Conservation (phyloP, 2,113 vertebrate genomes). For the Bothrops jararaca region DNA sequence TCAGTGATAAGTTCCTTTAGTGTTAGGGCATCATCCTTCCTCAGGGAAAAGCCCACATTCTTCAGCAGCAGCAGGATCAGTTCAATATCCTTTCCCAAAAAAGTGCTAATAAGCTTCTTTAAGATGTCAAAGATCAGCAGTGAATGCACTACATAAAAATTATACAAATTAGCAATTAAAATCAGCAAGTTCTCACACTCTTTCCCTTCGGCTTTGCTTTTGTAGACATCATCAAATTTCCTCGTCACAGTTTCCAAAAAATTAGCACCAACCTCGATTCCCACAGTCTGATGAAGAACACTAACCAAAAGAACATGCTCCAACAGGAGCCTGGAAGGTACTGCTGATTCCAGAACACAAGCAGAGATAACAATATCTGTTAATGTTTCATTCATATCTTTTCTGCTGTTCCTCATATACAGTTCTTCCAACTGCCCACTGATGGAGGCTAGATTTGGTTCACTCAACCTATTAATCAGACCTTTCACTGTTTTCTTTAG, state of each 20-base stretch:
- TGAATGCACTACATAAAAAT: constrained; percentile 90
- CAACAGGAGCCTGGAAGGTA: constrained; percentile 87
- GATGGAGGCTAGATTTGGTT: constrained; percentile 87
- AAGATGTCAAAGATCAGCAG: constrained; percentile 88
- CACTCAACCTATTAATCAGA: constrained; percentile 90
- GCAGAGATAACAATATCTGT: constrained; percentile 77
- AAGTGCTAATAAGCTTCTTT: constrained; percentile 77
- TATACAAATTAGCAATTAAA: constrained; percentile 88
- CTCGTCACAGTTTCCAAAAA: constrained; percentile 90
- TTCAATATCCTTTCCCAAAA: constrained; percentile 86
- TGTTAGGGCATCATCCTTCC: constrained; percentile 87
- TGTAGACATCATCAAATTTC: constrained; percentile 75
- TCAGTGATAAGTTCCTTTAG: constrained; percentile 89
- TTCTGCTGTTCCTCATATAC: constrained; percentile 91
- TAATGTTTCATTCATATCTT: constrained; percentile 90
- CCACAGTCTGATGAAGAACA: constrained; percentile 85
- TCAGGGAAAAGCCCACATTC: constrained; percentile 86
- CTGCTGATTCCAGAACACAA: constrained; percentile 78
- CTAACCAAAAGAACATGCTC: constrained; percentile 90
- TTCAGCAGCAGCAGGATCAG: constrained; percentile 84
- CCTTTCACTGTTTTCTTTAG: constrained; percentile 87
- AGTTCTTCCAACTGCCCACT: constrained; percentile 88
- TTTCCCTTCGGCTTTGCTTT: constrained; percentile 70
- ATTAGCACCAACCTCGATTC: constrained; percentile 91
- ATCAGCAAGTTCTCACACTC: constrained; percentile 86